Evolutionary conservation across 1,140 invertebrate genomes (phyloP), one percentile per base, ranked within the genome.

Genomic region (Leptinotarsa undecemlineata): DNA sequence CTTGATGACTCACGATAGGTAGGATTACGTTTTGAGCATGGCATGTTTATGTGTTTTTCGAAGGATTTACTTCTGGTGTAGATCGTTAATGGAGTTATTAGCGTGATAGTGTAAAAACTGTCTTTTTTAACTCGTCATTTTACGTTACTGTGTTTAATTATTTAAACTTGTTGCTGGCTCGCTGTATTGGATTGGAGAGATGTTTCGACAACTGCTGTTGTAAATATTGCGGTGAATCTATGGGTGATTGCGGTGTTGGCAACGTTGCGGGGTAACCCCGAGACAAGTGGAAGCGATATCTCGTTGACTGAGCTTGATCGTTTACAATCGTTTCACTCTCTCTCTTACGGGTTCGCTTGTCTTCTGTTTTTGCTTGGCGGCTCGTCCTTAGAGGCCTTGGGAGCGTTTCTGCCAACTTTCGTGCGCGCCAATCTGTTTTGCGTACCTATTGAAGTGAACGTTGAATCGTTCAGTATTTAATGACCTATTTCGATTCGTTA

Each of bases 311-410:
- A 70, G 68, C 51, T 70, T 64, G 71, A 72, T 72, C 71, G 71
- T 72, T 72, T 48, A 72, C 71, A 64, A 64, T 64, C 71, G 71
- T 72, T 72, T 72, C 71, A 72, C 71, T 72, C 71, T 72, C 71
- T 72, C 71, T 72, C 60, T 64, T 63, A 48, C 71, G 71, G 42
- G 71, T 70, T 70, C 68, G 68, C 47, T 70, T 70, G 68, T 70
- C 68, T 70, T 70, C 68, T 70, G 68, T 72, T 72, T 72, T 72
- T 72, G 71, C 70, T 61, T 15, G 57, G 23, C 70, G 20, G 17
- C 57, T 42, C 71, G 60, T 63, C 61, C 61, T 20, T 57, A 63
- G 60, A 64, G 71, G 62, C 71, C 71, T 72, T 72, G 71, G 71
- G 60, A 64, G 19, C 15, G 17, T 63, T 72, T 72, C 71, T 64